Evolutionary conservation across 1,140 invertebrate species (phyloP).

Genomic region (Cyphomyrmex costatus): DNA sequence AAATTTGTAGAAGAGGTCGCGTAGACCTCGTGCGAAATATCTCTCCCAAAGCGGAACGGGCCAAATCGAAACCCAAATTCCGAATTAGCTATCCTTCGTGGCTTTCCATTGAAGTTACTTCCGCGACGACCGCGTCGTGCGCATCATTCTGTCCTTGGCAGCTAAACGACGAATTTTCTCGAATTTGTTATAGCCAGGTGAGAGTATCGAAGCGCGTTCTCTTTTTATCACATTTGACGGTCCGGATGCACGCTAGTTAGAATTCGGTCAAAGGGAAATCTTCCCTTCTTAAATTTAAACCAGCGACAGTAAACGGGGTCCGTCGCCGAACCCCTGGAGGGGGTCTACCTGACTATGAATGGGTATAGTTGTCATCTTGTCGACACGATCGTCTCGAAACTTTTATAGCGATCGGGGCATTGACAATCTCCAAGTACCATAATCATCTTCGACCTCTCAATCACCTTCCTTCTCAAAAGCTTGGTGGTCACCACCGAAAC

Average conservation of each 20-base stretch:
- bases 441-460: conserved; percentile 60
- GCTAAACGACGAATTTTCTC: conserved; percentile 57
- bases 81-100: conserved; percentile 74
- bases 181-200: conserved; percentile 79
- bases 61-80: conserved; percentile 62
- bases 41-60: neutral
- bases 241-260: conserved; percentile 77
- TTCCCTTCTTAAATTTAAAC: conserved; percentile 63
- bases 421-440: conserved; percentile 53
- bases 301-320: conserved; percentile 36
- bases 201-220: conserved; percentile 44
- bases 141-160: conserved; percentile 43
- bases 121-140: conserved; percentile 35
- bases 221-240: conserved; percentile 31
- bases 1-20: neutral
- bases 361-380: conserved; percentile 64
- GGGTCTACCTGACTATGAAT: conserved; percentile 69
- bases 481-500: neutral
- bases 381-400: conserved; percentile 46
- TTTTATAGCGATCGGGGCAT: conserved; percentile 48
- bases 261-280: conserved; percentile 69
- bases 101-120: conserved; percentile 68
- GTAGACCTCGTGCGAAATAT: conserved; percentile 26
- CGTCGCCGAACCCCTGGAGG: conserved; percentile 52
- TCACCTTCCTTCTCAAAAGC: conserved; percentile 10